Base-by-base conservation (phyloP, 2,888 invertebrate species). In the Odontocerum albicorne region DNA sequence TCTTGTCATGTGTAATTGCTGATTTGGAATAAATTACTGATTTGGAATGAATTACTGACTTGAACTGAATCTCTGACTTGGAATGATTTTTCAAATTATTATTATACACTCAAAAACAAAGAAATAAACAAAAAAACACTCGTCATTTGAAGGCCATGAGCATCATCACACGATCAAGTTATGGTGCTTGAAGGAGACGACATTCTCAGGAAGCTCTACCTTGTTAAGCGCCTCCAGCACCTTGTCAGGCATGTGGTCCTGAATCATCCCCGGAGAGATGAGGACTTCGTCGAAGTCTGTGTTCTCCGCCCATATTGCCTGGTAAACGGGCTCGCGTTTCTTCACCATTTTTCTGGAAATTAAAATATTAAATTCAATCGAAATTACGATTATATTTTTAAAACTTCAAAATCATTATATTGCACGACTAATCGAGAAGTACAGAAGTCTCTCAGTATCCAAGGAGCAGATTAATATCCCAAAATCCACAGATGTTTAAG, bases 161-260 rank as follows among this genome's bases (percentile, higher is more conserved):
- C 39, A 10, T 19, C 10, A 20, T 36, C 36, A 47, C 36, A 52
- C 39, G 43, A 55, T 55, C 8, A 55, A 49, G 47, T 55, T 55
- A 13, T 31, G 17, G 16, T 55, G 55, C 39, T 38, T 44, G 38
- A 49, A 20, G n/a, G 55, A 35, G 31, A 16, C 21, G 31, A 32
- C 53, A 16, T 52, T 51, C 8, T 49, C 32, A 10, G 59, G 59
- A 12, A 57, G 44, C 33, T 39, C 75, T 85, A 92, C 92, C 88
- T 91, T 90, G 72, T 90, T 86, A 60, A 93, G 78, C 20, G 91
- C 92, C 60, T 88, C 85, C 64, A 92, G 75, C 55, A 92, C 88
- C 70, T 85, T 87, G 68, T 92, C 91, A 21, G 92, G 92, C 92
- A 93, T 92, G 70, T 93, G 92, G 71, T 93, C 92, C 71, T 91